Percentiles rank a stretch among this genome's conserved stretches.
These are phyloP conservation scores for Torymus tubicola DNA, from an alignment of 2,888 invertebrate species.

Conservation along the genomic window DNA sequence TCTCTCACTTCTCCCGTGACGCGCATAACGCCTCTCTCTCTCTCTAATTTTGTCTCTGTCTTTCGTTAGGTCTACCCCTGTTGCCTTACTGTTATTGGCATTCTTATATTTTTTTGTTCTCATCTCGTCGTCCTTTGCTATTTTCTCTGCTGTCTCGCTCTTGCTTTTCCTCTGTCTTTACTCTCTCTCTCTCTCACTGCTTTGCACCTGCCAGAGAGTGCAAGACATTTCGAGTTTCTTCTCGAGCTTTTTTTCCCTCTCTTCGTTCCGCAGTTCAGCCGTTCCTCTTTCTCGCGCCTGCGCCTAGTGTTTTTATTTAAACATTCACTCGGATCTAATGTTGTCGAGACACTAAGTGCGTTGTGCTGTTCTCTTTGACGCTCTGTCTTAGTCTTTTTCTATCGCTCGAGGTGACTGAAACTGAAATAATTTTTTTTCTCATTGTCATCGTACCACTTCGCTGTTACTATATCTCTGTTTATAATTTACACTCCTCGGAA, in stretches of 20 bases:
- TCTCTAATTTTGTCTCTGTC: conserved; percentile 41
- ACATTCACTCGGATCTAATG: background rate
- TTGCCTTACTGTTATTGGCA: conserved; percentile 24
- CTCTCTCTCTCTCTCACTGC: background rate
- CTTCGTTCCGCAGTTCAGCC: background rate
- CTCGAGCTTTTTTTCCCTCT: background rate
- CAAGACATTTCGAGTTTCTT: background rate
- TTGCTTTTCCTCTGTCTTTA: background rate
- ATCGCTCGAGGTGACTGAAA: too few species aligned
- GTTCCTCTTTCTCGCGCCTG: background rate
- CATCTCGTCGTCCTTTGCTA: background rate
- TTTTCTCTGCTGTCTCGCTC: background rate
- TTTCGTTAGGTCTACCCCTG: conserved; percentile 9
- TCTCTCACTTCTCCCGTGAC: background rate
- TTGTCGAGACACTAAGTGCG: too few species aligned
- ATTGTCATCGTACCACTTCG: too few species aligned
- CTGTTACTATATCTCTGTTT: too few species aligned
- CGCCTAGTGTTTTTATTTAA: conserved; percentile 1
- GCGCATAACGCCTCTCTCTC: conserved; percentile 40
- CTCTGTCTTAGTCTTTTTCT: too few species aligned
- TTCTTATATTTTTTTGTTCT: conserved; percentile 53
- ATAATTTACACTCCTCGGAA: too few species aligned
- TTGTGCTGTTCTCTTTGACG: too few species aligned
- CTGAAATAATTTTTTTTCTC: too few species aligned
- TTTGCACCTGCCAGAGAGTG: background rate